A percentile compares a stretch with the other conserved stretches of the same genome.
Conservation (phyloP, 2,113 vertebrate genomes). For the Etheostoma cragini region DNA sequence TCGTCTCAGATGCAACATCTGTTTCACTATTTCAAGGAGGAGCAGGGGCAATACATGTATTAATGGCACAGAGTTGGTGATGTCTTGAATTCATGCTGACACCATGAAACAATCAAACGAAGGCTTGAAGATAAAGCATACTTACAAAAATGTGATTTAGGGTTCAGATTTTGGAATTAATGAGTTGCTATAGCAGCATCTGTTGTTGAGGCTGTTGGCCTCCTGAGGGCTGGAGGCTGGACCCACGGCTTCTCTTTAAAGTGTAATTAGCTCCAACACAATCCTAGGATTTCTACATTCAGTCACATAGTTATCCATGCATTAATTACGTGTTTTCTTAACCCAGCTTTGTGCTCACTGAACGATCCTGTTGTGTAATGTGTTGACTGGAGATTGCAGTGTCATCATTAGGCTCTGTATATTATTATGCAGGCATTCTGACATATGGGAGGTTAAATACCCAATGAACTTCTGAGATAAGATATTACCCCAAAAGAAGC, state of each 20-base stretch:
- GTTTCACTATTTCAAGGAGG: background rate
- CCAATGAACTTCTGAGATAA: background rate
- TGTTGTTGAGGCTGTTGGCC: constrained; percentile 36
- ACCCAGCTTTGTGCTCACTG: constrained; percentile 17
- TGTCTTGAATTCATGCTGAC: background rate
- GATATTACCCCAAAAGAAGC: too few relatives aligned
- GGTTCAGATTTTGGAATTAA: constrained; percentile 13
- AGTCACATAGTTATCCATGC: constrained; percentile 18
- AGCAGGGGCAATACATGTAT: constrained; percentile 8
- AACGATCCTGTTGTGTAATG: background rate
- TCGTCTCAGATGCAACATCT: constrained; percentile 11
- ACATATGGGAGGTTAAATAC: background rate
- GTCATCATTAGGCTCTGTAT: background rate
- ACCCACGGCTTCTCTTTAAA: constrained; percentile 49
- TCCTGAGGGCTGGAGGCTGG: constrained; percentile 20
- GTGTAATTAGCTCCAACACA: constrained; percentile 42
- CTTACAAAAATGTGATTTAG: background rate
- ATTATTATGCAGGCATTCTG: background rate
- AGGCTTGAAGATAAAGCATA: background rate
- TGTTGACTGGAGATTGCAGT: background rate
- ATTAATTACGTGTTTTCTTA: constrained; percentile 32
- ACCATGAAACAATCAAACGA: background rate
- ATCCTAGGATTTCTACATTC: constrained; percentile 14
- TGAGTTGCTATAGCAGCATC: constrained; percentile 19
- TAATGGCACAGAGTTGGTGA: background rate